Percentiles rank a stretch among this genome's conserved stretches.
Evolutionary conservation across 1,140 invertebrate species (phyloP).

Genomic region (Aphidius ervi): DNA sequence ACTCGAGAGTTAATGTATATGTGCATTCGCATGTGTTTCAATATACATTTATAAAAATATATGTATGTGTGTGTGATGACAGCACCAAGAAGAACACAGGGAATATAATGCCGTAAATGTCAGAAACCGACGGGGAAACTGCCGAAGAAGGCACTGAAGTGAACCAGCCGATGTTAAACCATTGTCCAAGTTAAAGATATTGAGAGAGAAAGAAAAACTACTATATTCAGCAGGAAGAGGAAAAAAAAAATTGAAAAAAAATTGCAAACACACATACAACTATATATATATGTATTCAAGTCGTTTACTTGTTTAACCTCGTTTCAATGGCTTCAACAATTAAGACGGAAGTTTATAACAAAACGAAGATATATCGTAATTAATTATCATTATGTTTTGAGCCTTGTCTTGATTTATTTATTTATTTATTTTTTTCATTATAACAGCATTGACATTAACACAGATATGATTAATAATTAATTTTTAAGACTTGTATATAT

Average conservation of each 20-base stretch:
- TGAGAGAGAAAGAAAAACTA: neutral
- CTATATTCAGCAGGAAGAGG: neutral
- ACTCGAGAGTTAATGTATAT: constrained; percentile 4
- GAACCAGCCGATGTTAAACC: constrained; percentile 17
- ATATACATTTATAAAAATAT: neutral
- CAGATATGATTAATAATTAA: no score
- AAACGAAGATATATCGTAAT: constrained; percentile 18
- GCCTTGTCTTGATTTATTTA: neutral
- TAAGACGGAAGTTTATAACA: constrained; percentile 22
- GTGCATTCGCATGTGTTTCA: neutral
- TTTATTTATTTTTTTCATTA: constrained; percentile 3
- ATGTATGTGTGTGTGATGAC: constrained; percentile 7
- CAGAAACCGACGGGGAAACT: constrained; percentile 21
- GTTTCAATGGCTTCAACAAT: constrained; percentile 21
- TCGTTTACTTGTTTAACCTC: constrained; percentile 10
- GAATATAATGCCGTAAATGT: constrained; percentile 26
- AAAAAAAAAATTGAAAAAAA: constrained; percentile 16
- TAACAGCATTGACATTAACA: neutral
- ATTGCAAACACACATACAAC: constrained; percentile 7
- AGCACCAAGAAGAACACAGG: constrained; percentile 12
- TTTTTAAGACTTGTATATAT: no score
- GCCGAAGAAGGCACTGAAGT: constrained; percentile 24
- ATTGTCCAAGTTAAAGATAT: constrained; percentile 13
- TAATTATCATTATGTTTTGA: constrained; percentile 17
- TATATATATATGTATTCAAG: neutral